phyloP scores from a whole-genome alignment of 53 echinoderm and acorn worm genomes.

The Astropecten irregularis region DNA sequence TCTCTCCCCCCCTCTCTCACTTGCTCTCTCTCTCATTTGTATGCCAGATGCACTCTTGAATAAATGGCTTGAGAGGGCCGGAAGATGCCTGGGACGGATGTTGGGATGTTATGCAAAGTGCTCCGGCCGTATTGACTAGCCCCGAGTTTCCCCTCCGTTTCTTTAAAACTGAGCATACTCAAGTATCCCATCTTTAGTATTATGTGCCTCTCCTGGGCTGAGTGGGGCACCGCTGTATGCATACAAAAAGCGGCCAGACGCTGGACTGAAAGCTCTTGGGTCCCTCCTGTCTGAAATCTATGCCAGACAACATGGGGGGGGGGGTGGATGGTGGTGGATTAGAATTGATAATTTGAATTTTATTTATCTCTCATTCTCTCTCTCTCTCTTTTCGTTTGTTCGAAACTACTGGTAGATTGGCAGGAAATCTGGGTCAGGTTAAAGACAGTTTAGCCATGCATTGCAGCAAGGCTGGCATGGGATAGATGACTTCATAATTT shows the following conservation, averaged over 20 bases:
- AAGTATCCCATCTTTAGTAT: conserved; percentile 42
- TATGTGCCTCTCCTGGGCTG: not conserved
- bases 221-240: conserved; percentile 16
- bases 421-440: no score
- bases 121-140: conserved; percentile 43
- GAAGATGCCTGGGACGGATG: conserved; percentile 35
- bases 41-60: conserved; percentile 46
- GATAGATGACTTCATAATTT: no score
- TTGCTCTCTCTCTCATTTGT: conserved; percentile 48
- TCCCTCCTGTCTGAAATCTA: conserved; percentile 25
- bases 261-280: not conserved
- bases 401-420: no score
- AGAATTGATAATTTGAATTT: conserved; percentile 25
- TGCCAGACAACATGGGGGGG: not conserved
- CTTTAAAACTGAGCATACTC: conserved; percentile 45
- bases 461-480: no score
- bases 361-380: no score
- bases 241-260: conserved; percentile 16
- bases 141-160: conserved; percentile 23
- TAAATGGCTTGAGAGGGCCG: conserved; percentile 49
- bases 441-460: no score
- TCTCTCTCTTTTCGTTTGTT: not conserved
- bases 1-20: no score
- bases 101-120: conserved; percentile 57
- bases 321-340: not conserved